Evolutionary conservation across 2,797 vertebrate genomes (phyloP).

Genomic region (Melanotaenia trifasciata): DNA sequence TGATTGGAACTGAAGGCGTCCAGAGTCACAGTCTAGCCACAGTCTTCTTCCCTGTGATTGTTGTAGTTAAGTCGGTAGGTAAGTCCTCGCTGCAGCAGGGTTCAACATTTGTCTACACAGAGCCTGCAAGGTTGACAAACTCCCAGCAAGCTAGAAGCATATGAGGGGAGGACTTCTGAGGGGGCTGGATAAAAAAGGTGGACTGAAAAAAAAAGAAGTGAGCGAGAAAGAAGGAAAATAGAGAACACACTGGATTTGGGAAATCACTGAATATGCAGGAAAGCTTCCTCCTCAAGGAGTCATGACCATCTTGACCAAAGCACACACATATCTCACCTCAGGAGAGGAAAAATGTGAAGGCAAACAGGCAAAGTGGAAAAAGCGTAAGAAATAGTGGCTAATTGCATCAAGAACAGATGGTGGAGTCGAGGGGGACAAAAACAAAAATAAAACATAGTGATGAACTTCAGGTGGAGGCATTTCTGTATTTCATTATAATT

Average conservation of each 20-base stretch:
- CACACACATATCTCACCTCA: slow-evolving; percentile 35
- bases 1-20: background rate
- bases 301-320: background rate
- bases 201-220: background rate
- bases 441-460: background rate
- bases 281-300: slow-evolving; percentile 41
- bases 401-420: slow-evolving; percentile 51
- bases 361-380: slow-evolving; percentile 23
- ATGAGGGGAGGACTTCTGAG: slow-evolving; percentile 50
- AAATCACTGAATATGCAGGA: slow-evolving; percentile 36
- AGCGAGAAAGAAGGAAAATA: slow-evolving; percentile 14
- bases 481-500: slow-evolving; percentile 3
- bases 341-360: slow-evolving; percentile 26
- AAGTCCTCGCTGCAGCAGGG: slow-evolving; percentile 1
- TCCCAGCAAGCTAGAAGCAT: slow-evolving; percentile 59
- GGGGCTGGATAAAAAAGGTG: slow-evolving; percentile 39
- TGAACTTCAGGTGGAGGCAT: slow-evolving; percentile 14
- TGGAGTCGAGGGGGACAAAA: background rate
- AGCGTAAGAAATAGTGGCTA: background rate
- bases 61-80: background rate
- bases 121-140: slow-evolving; percentile 20
- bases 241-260: slow-evolving; percentile 22
- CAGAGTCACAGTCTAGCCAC: background rate
- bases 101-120: background rate
- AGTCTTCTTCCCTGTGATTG: background rate